Evolutionary conservation across 2,797 vertebrate genomes (phyloP).

Genomic region (Cottoperca gobio): DNA sequence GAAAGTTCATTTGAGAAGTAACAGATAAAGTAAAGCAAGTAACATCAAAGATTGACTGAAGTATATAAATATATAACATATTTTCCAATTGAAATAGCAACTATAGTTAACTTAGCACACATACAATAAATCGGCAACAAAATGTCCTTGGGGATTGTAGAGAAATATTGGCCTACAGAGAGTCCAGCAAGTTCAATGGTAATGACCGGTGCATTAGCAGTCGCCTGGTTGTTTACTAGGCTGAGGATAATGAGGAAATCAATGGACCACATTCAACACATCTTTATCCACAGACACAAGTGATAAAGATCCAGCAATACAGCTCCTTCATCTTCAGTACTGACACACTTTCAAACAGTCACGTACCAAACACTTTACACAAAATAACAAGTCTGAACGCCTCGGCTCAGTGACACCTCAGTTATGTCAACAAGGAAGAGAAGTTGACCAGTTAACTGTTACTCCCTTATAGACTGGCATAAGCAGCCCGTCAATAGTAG

Average conservation of each 20-base stretch:
- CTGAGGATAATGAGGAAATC: conserved; percentile 85
- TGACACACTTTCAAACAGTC: conserved; percentile 2
- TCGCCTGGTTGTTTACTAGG: conserved; percentile 83
- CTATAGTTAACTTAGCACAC: conserved; percentile 1
- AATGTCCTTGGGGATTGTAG: conserved; percentile 44
- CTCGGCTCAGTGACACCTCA: neutral
- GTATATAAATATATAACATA: no score
- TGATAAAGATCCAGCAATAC: conserved; percentile 9
- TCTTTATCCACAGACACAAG: conserved; percentile 47
- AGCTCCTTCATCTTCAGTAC: conserved; percentile 5
- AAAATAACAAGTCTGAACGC: neutral
- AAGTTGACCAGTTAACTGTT: conserved; percentile 35
- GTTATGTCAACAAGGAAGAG: neutral
- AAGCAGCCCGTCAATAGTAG: conserved; percentile 67
- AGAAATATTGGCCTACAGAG: conserved; percentile 45
- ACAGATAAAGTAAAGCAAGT: no score
- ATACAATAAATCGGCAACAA: conserved; percentile 7
- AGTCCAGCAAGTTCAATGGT: conserved; percentile 60
- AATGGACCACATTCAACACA: conserved; percentile 78
- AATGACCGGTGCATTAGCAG: conserved; percentile 84
- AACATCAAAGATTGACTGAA: no score
- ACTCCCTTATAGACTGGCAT: conserved; percentile 31
- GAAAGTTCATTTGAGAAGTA: no score
- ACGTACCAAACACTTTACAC: neutral
- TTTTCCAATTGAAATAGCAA: no score